Evolutionary conservation across 2,797 vertebrate genomes (phyloP), one percentile per base, ranked within the genome.

Genomic region (Xenopus petersii): DNA sequence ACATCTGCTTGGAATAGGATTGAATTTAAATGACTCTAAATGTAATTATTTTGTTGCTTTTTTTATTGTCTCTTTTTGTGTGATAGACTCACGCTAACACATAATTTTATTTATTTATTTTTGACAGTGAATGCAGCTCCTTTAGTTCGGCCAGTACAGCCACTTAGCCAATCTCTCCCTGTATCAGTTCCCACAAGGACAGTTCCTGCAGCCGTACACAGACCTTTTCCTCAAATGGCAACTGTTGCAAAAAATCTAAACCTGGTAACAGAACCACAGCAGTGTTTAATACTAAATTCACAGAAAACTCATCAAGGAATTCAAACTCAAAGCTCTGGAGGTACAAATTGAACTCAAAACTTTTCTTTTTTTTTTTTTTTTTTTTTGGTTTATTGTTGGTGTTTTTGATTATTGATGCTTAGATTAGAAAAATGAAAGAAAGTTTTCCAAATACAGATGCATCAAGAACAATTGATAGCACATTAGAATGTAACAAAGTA

Each of bases 181-280:
- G 76, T 78, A 64, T 64, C 62, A 77, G 72, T 81, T 62, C 75
- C 73, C 2, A 46, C 67, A 79, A 84, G 83, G 70, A 72, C 76
- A 33, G 49, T 77, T 68, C 59, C 80, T n/a, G 78, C 77, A 75
- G 70, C 84, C 36, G 64, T 79, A 68, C 83, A 75, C 79, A 84
- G 82, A 51, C 81, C 84, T 56, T 66, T 67, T 85, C 86, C 86
- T 81, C 71, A 73, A 71, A 65, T 85, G 73, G 47, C 46, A 33
- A 80, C 56, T 71, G 16, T 66, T 54, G 66, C 84, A 46, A 64
- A 88, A 69, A 84, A 84, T 55, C 71, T 82, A 70, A 30, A 84
- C 77, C 76, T 81, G 12, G 71, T 85, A 56, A 49, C 81, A 67
- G 82, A 82, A 75, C 79, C 81, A 2, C 81, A 85, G 76, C 82